phyloP scores from a whole-genome alignment of 2,113 vertebrate genomes.

The Eulemur rufifrons region DNA sequence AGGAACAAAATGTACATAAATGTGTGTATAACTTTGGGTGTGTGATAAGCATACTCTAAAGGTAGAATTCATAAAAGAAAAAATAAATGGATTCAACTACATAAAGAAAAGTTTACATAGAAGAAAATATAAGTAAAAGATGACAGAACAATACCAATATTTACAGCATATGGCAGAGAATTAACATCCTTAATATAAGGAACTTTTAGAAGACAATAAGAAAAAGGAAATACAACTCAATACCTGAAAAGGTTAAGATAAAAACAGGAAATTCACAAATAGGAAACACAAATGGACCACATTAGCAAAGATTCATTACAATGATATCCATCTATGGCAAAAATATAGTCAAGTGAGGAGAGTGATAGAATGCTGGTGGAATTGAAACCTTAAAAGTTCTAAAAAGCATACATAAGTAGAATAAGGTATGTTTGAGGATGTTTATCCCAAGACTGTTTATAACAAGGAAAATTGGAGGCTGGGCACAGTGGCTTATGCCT shows the following conservation, averaged over 20 bases:
- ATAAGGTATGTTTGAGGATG: not conserved
- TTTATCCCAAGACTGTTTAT: not conserved
- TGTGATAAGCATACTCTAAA: not conserved
- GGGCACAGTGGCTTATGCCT: too few relatives aligned
- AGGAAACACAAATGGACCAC: not conserved
- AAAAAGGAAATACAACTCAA: not conserved
- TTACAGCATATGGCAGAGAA: not conserved
- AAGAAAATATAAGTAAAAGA: not conserved
- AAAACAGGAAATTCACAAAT: not conserved
- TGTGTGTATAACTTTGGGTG: not conserved
- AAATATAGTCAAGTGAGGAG: not conserved
- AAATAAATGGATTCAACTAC: not conserved
- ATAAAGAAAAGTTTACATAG: not conserved
- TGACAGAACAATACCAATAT: not conserved
- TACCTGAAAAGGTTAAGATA: not conserved
- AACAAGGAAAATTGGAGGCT: not conserved
- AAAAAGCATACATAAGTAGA: not conserved
- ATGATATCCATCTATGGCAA: not conserved
- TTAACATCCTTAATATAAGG: not conserved
- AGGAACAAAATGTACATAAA: not conserved
- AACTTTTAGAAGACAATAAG: not conserved
- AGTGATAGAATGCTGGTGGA: not conserved
- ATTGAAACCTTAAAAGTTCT: not conserved
- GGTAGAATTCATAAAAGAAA: not conserved
- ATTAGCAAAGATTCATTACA: not conserved